Conservation (phyloP, 2,888 invertebrate species). For the Drosophila nr. perissopoda region DNA sequence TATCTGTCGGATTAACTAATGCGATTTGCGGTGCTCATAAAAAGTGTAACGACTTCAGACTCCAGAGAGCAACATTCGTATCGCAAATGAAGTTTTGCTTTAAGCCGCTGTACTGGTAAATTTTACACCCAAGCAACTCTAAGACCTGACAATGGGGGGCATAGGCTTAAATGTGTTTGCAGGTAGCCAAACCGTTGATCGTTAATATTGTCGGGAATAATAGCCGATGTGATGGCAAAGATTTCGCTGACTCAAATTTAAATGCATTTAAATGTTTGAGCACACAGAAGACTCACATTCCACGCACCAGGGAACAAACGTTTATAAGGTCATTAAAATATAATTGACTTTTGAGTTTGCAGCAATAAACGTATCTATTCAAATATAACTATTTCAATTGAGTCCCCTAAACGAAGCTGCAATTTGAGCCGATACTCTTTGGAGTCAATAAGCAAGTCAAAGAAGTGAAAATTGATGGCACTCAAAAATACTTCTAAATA, state of each 20-base stretch:
- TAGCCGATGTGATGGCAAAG: slow-evolving; percentile 36
- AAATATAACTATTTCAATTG: not conserved
- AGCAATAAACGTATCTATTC: not conserved
- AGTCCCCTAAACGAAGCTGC: not conserved
- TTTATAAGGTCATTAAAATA: slow-evolving; percentile 46
- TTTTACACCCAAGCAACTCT: slow-evolving; percentile 46
- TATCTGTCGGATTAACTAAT: slow-evolving; percentile 78
- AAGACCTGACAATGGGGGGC: slow-evolving; percentile 60
- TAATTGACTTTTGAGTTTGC: slow-evolving; percentile 28
- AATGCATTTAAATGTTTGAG: slow-evolving; percentile 33
- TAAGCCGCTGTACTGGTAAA: slow-evolving; percentile 21
- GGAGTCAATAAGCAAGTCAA: not conserved
- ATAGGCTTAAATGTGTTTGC: slow-evolving; percentile 51
- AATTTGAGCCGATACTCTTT: too few species aligned
- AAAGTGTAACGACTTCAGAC: slow-evolving; percentile 71
- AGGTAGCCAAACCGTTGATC: slow-evolving; percentile 61
- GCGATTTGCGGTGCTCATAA: slow-evolving; percentile 75
- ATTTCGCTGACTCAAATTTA: slow-evolving; percentile 32
- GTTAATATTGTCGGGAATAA: slow-evolving; percentile 46
- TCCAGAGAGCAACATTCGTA: slow-evolving; percentile 37
- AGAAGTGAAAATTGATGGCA: not conserved
- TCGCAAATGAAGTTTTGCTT: slow-evolving; percentile 50
- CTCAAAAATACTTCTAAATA: not conserved
- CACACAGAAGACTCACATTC: slow-evolving; percentile 27
- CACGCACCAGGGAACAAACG: slow-evolving; percentile 14